These are phyloP conservation scores for Erethizon dorsatum DNA, from an alignment of 2,797 vertebrate genomes.

Conservation along the genomic window DNA sequence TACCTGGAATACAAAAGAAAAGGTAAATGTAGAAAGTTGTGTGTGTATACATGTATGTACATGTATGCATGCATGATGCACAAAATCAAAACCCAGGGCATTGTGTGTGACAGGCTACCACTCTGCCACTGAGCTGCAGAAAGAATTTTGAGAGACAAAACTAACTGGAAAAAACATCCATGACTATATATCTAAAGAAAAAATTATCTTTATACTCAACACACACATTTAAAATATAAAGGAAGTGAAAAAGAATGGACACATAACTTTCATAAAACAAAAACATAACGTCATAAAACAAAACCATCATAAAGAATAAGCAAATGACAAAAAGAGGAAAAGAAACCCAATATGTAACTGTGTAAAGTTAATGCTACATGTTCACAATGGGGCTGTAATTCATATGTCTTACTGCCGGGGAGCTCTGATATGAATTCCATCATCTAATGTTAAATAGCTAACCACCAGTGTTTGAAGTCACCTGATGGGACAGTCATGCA, in stretches of 20 bases:
- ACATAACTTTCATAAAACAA: not conserved
- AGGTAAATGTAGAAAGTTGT: not conserved
- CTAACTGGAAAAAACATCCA: conserved; percentile 2
- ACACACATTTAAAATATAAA: conserved; percentile 18
- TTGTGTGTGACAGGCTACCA: not conserved
- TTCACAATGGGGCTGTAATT: not conserved
- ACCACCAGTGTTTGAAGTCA: not conserved
- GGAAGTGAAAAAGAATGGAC: not conserved
- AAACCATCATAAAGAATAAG: conserved; percentile 16
- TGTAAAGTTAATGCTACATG: not conserved
- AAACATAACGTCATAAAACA: not conserved
- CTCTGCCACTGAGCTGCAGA: not conserved
- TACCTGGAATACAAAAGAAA: not conserved
- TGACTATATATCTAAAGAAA: not conserved
- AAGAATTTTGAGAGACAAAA: conserved; percentile 8
- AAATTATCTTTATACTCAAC: conserved; percentile 7
- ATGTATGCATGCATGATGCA: not conserved
- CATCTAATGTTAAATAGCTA: not conserved
- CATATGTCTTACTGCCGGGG: not conserved
- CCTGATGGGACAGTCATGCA: not conserved
- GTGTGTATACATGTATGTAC: not conserved
- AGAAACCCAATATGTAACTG: conserved; percentile 12
- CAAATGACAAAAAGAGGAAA: conserved; percentile 35
- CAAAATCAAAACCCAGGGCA: not conserved
- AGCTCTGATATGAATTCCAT: not conserved